Percentiles rank a stretch among this genome's conserved stretches.
Conservation (phyloP, 2,888 invertebrate genomes). For the Tiphia femorata region DNA sequence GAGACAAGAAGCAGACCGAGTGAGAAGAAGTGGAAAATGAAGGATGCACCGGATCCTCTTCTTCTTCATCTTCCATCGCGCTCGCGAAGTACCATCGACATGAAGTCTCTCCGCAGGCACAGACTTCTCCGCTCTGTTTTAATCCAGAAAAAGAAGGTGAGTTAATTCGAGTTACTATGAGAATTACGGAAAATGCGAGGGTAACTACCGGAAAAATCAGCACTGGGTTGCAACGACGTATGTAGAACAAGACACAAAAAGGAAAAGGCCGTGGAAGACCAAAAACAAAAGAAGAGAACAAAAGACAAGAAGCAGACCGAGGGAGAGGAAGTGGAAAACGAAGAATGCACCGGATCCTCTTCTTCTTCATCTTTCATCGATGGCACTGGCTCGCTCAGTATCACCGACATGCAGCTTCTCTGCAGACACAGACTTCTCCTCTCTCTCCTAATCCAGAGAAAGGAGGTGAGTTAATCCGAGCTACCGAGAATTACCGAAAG, state of each 20-base stretch:
- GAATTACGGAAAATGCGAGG: too few species aligned
- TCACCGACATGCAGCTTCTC: not conserved
- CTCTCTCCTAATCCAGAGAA: too few species aligned
- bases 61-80: slow-evolving; percentile 6
- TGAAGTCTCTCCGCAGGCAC: not conserved
- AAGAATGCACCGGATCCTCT: slow-evolving; percentile 46
- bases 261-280: not conserved
- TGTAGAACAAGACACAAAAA: too few species aligned
- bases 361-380: slow-evolving; percentile 16
- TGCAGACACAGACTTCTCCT: not conserved
- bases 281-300: too few species aligned
- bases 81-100: not conserved
- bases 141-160: too few species aligned
- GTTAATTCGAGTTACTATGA: too few species aligned
- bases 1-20: slow-evolving; percentile 26
- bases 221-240: not conserved
- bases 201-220: slow-evolving; percentile 6
- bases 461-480: too few species aligned
- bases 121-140: not conserved
- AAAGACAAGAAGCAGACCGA: slow-evolving; percentile 25
- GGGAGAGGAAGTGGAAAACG: slow-evolving; percentile 42
- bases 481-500: too few species aligned
- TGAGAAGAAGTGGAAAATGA: slow-evolving; percentile 44
- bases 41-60: slow-evolving; percentile 46
- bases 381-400: not conserved